Evolutionary conservation across 2,113 vertebrate genomes (phyloP).

Genomic region (Ophiodon elongatus): DNA sequence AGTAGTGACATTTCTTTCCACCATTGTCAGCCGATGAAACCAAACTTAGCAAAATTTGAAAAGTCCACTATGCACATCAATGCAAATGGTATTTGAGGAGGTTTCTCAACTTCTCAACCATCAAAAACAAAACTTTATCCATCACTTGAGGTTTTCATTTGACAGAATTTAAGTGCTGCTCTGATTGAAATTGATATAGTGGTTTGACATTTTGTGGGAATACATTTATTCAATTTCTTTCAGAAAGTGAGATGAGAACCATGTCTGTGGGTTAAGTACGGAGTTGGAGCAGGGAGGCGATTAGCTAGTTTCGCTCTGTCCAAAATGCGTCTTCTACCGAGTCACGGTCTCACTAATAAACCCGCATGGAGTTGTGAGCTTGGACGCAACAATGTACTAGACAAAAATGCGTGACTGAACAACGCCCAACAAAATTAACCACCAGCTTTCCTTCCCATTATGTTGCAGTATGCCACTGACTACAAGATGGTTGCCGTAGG

Average conservation of each 20-base stretch:
- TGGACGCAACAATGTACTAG: background rate
- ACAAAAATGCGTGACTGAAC: background rate
- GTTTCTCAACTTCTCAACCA: background rate
- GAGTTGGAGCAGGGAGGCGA: too few relatives aligned
- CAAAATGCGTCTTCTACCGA: background rate
- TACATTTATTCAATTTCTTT: background rate
- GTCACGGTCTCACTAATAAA: background rate
- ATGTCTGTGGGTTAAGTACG: background rate
- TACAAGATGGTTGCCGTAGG: constrained; percentile 84
- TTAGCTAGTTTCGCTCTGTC: background rate
- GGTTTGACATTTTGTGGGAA: background rate
- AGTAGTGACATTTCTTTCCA: background rate
- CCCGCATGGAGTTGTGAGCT: background rate
- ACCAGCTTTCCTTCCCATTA: constrained; percentile 27
- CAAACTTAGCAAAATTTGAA: background rate
- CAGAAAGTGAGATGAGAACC: background rate
- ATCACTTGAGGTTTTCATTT: background rate
- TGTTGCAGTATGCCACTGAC: constrained; percentile 90
- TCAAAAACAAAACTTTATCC: background rate
- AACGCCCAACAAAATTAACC: background rate
- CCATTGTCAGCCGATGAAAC: background rate
- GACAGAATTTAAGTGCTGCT: background rate
- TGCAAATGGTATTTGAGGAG: background rate
- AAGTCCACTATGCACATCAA: background rate
- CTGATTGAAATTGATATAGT: background rate